Conservation (phyloP, 1,140 invertebrate genomes). For the Zelostemma sp. region DNA sequence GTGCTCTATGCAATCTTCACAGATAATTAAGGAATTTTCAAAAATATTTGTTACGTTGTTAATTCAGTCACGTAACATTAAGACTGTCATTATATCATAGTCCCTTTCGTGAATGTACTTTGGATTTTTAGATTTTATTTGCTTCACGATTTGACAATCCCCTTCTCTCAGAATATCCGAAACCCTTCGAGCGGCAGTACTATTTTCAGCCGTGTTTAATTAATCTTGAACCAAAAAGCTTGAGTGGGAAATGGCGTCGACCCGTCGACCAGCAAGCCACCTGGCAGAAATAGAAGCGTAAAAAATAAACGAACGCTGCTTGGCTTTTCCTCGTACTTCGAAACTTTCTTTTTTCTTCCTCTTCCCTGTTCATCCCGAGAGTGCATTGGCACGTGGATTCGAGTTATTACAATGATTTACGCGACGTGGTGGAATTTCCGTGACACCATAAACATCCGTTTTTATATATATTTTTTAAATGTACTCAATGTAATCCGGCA, state of each 20-base stretch:
- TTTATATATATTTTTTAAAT: constrained; percentile 12
- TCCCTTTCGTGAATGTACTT: too few relatives aligned
- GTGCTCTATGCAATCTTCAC: too few relatives aligned
- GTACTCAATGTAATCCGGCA: neutral
- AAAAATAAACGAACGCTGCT: constrained; percentile 38
- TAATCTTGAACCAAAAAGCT: constrained; percentile 65
- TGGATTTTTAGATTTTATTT: too few relatives aligned
- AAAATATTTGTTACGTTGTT: too few relatives aligned
- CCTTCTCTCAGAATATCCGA: neutral
- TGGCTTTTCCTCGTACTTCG: constrained; percentile 35
- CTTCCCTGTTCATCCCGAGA: constrained; percentile 24
- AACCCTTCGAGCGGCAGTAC: too few relatives aligned
- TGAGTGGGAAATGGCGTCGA: constrained; percentile 54
- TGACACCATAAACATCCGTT: constrained; percentile 28
- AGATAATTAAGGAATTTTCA: too few relatives aligned
- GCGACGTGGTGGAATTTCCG: constrained; percentile 9
- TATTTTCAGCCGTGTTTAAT: constrained; percentile 65
- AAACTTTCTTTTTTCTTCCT: constrained; percentile 27
- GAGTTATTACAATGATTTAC: constrained; percentile 41
- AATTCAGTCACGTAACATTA: too few relatives aligned
- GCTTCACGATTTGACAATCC: neutral
- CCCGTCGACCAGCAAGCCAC: constrained; percentile 48
- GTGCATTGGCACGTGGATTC: constrained; percentile 26
- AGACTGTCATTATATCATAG: too few relatives aligned
- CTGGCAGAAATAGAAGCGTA: constrained; percentile 64